phyloP scores from a whole-genome alignment of 23 tunicate genomes.

The Ascidia mentula region DNA sequence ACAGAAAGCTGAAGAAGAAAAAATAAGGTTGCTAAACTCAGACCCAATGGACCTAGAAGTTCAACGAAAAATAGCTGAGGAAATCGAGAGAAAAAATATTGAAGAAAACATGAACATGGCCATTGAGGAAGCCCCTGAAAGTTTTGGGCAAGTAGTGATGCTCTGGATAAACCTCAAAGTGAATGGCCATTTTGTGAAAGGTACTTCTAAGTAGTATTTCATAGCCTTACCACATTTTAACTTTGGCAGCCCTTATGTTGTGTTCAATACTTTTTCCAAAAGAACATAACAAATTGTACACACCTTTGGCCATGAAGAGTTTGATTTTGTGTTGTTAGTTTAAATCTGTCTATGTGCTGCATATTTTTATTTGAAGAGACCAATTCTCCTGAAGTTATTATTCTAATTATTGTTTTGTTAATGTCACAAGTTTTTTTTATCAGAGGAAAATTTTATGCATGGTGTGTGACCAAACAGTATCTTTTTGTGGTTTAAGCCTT shows the following conservation, averaged over 20 bases:
- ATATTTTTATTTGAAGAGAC: not conserved
- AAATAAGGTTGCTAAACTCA: conserved; percentile 49
- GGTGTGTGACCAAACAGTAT: too few relatives aligned
- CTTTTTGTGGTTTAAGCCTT: conserved; percentile 72
- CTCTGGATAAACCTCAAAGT: conserved; percentile 90
- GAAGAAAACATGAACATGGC: conserved; percentile 97
- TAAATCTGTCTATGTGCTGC: too few relatives aligned
- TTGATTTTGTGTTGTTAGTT: too few relatives aligned
- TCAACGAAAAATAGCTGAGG: conserved; percentile 78
- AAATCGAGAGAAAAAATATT: conserved; percentile 77
- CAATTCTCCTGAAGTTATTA: not conserved
- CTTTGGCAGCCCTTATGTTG: not conserved
- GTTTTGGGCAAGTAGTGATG: conserved; percentile 78
- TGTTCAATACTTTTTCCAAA: too few relatives aligned
- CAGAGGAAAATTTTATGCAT: not conserved
- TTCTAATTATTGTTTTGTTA: not conserved
- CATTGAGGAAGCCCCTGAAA: conserved; percentile 93
- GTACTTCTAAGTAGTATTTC: conserved; percentile 13
- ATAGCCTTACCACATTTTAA: too few relatives aligned
- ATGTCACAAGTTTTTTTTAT: not conserved
- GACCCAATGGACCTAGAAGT: conserved; percentile 89
- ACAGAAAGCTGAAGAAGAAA: conserved; percentile 36
- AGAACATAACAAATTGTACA: not conserved
- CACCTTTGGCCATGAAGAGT: too few relatives aligned
- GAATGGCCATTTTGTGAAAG: conserved; percentile 88